Percentiles rank a stretch among this genome's conserved stretches.
These are phyloP conservation scores for Aurelia sp. DNA, from an alignment of 30 jellyfish, hydroid and myxozoan genomes.

Conservation along the genomic window DNA sequence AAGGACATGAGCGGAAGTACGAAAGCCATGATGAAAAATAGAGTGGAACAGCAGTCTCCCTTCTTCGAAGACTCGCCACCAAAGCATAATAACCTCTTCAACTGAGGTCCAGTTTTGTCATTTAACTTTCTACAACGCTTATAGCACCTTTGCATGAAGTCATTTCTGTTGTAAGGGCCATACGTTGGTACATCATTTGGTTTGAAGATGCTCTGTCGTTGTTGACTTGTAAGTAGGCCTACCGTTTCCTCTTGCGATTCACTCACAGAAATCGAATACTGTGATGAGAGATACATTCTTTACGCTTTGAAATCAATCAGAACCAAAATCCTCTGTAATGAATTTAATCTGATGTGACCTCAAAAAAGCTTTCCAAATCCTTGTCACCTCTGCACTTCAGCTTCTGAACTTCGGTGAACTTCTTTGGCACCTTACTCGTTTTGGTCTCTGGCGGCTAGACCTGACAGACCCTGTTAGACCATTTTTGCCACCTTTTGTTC, in stretches of 20 bases:
- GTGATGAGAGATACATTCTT: slow-evolving; percentile 80
- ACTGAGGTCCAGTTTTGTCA: slow-evolving; percentile 70
- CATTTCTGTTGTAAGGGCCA: slow-evolving; percentile 93
- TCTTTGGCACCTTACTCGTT: no score
- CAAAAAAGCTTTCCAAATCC: background rate
- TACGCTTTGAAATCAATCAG: no score
- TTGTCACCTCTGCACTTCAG: no score
- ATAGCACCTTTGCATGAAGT: slow-evolving; percentile 89
- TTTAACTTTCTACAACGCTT: slow-evolving; percentile 82
- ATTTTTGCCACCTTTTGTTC: background rate
- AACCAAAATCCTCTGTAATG: no score
- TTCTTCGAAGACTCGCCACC: slow-evolving; percentile 91
- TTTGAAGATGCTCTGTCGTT: slow-evolving; percentile 48
- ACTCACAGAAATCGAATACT: slow-evolving; percentile 77
- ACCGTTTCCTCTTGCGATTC: slow-evolving; percentile 74
- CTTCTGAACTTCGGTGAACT: no score
- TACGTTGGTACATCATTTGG: slow-evolving; percentile 92
- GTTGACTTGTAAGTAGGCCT: slow-evolving; percentile 75
- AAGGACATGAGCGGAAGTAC: slow-evolving; percentile 65
- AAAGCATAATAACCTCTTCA: slow-evolving; percentile 70
- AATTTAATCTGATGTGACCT: no score
- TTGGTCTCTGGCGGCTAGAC: no score
- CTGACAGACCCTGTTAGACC: slow-evolving; percentile 31
- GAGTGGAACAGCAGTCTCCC: slow-evolving; percentile 83
- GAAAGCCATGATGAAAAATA: slow-evolving; percentile 69